Percentiles rank a stretch among this genome's conserved stretches.
These are phyloP conservation scores for Lithosia quadra DNA, from an alignment of 2,888 invertebrate genomes.

Conservation along the genomic window DNA sequence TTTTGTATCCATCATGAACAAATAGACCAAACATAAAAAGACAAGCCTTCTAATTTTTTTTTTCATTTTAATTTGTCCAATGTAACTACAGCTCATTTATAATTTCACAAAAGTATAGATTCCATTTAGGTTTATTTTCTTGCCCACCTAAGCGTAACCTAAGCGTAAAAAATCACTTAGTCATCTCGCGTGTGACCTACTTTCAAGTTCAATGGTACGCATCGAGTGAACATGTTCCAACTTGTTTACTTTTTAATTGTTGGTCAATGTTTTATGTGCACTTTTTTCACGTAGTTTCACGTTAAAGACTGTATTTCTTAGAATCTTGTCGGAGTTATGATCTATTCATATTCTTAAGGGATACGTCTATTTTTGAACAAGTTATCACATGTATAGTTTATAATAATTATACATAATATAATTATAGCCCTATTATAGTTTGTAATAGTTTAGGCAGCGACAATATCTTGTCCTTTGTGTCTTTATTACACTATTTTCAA, in stretches of 20 bases:
- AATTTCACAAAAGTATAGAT: neutral
- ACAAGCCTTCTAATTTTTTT: no score
- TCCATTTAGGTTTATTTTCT: neutral
- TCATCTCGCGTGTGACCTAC: constrained; percentile 64
- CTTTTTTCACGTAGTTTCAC: neutral
- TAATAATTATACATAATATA: no score
- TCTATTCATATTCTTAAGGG: neutral
- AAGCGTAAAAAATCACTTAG: constrained; percentile 54
- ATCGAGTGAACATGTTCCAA: constrained; percentile 57
- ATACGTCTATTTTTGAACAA: no score
- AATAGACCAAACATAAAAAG: no score
- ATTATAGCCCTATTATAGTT: no score
- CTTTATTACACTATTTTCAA: no score
- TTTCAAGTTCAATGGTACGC: constrained; percentile 52
- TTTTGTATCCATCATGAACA: no score
- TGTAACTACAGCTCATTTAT: no score
- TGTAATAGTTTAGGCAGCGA: no score
- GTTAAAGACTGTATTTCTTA: neutral
- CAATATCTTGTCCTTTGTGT: no score
- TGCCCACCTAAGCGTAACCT: constrained; percentile 27
- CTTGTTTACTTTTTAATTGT: constrained; percentile 46
- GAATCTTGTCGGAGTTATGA: neutral
- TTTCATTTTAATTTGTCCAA: no score
- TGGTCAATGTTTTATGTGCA: constrained; percentile 14
- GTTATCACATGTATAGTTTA: no score